These are phyloP conservation scores for Tribolium castaneum DNA, from an alignment of 1,140 invertebrate genomes.

Conservation along the genomic window DNA sequence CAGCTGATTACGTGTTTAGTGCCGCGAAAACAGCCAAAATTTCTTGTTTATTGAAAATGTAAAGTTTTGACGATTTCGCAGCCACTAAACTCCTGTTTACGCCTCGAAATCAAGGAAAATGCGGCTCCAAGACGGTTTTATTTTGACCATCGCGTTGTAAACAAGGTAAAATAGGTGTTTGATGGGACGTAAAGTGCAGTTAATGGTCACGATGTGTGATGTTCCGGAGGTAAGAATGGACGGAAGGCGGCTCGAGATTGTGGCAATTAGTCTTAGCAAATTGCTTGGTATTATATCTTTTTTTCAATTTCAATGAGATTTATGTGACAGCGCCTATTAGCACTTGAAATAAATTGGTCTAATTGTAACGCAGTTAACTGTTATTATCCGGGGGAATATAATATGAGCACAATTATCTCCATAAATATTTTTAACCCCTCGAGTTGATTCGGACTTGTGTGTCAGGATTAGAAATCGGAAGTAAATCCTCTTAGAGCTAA, in stretches of 20 bases:
- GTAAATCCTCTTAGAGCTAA: conserved; percentile 16
- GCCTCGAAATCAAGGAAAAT: not conserved
- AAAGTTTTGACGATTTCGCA: not conserved
- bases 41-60: not conserved
- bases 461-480: conserved; percentile 19
- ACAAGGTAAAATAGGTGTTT: conserved; percentile 16
- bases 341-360: conserved; percentile 48
- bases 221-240: not conserved
- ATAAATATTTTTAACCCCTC: not conserved
- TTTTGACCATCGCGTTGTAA: not conserved
- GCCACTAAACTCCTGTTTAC: not conserved
- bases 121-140: not conserved
- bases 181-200: conserved; percentile 14
- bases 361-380: conserved; percentile 40
- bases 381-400: conserved; percentile 27
- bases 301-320: conserved; percentile 46
- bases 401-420: not conserved
- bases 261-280: conserved; percentile 46
- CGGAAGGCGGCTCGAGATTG: conserved; percentile 40
- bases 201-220: conserved; percentile 23
- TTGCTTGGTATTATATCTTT: conserved; percentile 37
- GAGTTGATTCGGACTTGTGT: not conserved
- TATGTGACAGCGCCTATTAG: conserved; percentile 44
- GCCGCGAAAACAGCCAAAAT: not conserved
- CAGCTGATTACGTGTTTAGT: not conserved